Base-by-base conservation (phyloP, 2,888 invertebrate species). In the Perithous albicinctus region DNA sequence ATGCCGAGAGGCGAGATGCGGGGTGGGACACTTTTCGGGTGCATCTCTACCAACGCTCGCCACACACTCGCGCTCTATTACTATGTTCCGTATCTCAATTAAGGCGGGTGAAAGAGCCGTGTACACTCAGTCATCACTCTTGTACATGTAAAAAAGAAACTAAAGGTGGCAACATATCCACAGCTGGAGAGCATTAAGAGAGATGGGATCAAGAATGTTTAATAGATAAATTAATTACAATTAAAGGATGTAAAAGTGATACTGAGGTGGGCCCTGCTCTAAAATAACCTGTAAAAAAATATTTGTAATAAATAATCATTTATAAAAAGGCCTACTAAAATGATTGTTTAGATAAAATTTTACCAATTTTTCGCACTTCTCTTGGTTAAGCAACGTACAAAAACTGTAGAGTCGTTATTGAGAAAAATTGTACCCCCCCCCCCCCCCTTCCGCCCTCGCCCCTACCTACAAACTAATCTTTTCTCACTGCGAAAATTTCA, bases 81-180 rank as follows among this genome's bases (percentile, higher is more conserved):
- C 77, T 76, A 78, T 72, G 82, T 54, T 64, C 61, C 75, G 78
- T 82, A 82, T 82, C 82, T 82, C 82, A 82, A 82, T 82, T 82
- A 82, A 82, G 82, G 23, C 72, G 70, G 67, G 70, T 75, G 82
- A 78, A 75, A 76, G 75, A 75, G 78, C 66, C 78, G 20, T 82
- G 78, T 78, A 78, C 78, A 61, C 78, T 66, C 41, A 70, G 78
- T 76, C 78, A 78, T 82, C 78, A 75, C 78, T 82, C 78, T 72
- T 78, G 75, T 78, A 67, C 72, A 76, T 82, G 75, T 70, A 48
- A 46, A 61, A 20, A 67, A 74, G 41, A 74, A 18, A 15, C 15
- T 18, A 26, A 35, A 64, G 59, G 38, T 29, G 48, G 46, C n/a
- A 38, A 73, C 72, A 29, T 51, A 43, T 38, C 61, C 29, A 43